Evolutionary conservation across 2,113 vertebrate species (phyloP).

Genomic region (Mesoclemmys tuberculata): DNA sequence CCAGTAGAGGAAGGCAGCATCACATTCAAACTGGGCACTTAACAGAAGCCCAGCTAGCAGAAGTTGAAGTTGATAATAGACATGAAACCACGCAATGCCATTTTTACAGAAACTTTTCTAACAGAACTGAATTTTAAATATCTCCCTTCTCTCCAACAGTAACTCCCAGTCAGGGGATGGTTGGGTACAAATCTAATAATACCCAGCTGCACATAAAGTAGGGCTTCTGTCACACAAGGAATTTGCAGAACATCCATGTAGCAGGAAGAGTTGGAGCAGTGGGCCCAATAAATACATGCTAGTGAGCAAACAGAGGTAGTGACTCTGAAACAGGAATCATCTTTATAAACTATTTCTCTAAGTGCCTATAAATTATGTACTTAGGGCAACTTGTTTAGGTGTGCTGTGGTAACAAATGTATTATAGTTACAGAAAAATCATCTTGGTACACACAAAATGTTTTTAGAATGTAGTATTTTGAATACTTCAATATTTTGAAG

Average conservation of each 20-base stretch:
- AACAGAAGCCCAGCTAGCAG: no score
- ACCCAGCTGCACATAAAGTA: not conserved
- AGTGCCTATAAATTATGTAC: fast-evolving
- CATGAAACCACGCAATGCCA: not conserved
- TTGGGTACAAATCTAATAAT: not conserved
- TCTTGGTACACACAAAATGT: not conserved
- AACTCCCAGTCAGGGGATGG: not conserved
- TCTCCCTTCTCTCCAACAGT: not conserved
- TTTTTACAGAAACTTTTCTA: not conserved
- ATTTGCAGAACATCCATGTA: not conserved
- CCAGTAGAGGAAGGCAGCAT: not conserved
- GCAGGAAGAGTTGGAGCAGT: not conserved
- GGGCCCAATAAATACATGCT: not conserved
- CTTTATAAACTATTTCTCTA: not conserved
- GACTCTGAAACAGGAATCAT: not conserved
- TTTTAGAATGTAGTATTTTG: not conserved
- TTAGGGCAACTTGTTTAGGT: not conserved
- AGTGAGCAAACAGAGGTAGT: not conserved
- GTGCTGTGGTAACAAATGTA: not conserved
- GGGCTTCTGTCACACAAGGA: not conserved
- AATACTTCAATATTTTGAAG: no score
- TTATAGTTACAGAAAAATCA: not conserved
- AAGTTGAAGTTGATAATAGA: not conserved
- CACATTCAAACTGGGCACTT: no score
- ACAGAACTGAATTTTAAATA: not conserved